A percentile compares a stretch with the other conserved stretches of the same genome.
Conservation (phyloP, 2,888 invertebrate genomes). For the Panorpa germanica region DNA sequence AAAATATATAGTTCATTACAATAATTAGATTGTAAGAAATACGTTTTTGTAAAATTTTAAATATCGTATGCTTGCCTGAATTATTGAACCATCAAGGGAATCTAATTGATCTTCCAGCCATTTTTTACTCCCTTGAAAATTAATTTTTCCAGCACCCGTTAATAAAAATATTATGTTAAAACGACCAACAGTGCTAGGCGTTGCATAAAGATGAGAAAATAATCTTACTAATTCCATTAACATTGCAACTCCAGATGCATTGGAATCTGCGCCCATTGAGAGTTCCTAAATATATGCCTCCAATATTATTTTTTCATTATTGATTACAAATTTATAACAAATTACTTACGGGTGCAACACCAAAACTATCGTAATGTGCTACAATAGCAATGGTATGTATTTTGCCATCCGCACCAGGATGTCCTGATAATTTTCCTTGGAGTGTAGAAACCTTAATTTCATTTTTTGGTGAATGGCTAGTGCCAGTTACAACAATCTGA, state of each 20-base stretch:
- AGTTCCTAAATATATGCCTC: slow-evolving; percentile 41
- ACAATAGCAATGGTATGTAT: slow-evolving; percentile 78
- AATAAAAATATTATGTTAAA: slow-evolving; percentile 74
- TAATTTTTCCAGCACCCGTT: slow-evolving; percentile 77
- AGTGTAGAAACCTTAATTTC: slow-evolving; percentile 76
- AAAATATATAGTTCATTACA: too few species aligned
- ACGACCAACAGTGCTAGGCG: slow-evolving; percentile 47
- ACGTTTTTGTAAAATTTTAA: slow-evolving; percentile 1
- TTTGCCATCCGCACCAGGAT: slow-evolving; percentile 44
- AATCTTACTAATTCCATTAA: slow-evolving; percentile 73
- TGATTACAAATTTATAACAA: slow-evolving; percentile 3
- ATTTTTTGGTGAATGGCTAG: slow-evolving; percentile 45
- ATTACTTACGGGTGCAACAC: slow-evolving; percentile 67
- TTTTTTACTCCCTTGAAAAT: slow-evolving; percentile 89
- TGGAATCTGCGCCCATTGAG: slow-evolving; percentile 78
- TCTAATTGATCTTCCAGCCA: slow-evolving; percentile 91
- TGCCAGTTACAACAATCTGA: slow-evolving; percentile 62
- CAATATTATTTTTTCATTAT: slow-evolving; percentile 3
- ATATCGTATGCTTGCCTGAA: slow-evolving; percentile 38
- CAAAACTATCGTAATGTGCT: slow-evolving; percentile 85
- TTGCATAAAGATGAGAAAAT: slow-evolving; percentile 72
- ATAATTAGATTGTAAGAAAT: neutral
- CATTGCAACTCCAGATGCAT: slow-evolving; percentile 78
- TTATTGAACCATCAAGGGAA: slow-evolving; percentile 42
- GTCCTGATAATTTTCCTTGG: slow-evolving; percentile 64